Evolutionary conservation across 2,888 invertebrate species (phyloP).

Genomic region (Hypena proboscidalis): DNA sequence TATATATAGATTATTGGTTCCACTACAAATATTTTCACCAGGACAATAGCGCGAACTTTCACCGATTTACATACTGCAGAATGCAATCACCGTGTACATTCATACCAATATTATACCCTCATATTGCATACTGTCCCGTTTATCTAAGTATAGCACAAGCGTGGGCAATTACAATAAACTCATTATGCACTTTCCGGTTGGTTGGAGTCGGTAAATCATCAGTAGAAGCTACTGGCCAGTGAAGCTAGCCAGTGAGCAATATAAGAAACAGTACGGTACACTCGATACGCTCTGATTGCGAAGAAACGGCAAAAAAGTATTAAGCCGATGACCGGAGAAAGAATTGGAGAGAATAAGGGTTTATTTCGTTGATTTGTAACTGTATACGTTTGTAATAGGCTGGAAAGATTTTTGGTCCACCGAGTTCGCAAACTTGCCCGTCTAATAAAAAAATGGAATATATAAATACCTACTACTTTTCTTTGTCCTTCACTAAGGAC

Average conservation of each 20-base stretch:
- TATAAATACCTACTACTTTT: too few species aligned
- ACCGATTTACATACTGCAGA: conserved; percentile 27
- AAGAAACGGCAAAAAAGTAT: conserved; percentile 51
- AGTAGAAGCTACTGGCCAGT: conserved; percentile 33
- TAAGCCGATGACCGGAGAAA: conserved; percentile 53
- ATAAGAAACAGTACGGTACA: conserved; percentile 71
- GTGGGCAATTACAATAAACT: conserved; percentile 64
- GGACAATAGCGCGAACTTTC: conserved; percentile 25
- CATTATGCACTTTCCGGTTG: conserved; percentile 67
- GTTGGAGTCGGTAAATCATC: conserved; percentile 57
- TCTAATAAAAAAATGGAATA: too few species aligned
- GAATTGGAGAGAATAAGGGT: conserved; percentile 25
- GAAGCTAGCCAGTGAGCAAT: conserved; percentile 57
- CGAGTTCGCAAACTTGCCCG: too few species aligned
- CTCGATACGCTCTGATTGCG: conserved; percentile 69
- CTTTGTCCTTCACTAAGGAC: too few species aligned
- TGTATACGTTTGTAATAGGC: background rate
- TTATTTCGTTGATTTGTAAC: background rate
- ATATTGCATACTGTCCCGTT: conserved; percentile 23
- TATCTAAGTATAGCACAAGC: conserved; percentile 16
- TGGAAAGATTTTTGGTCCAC: background rate
- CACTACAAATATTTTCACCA: conserved; percentile 13
- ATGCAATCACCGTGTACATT: conserved; percentile 6
- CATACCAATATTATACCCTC: conserved; percentile 21
- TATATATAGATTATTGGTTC: background rate